phyloP scores from a whole-genome alignment of 2,113 vertebrate genomes.

The Alosa alosa region DNA sequence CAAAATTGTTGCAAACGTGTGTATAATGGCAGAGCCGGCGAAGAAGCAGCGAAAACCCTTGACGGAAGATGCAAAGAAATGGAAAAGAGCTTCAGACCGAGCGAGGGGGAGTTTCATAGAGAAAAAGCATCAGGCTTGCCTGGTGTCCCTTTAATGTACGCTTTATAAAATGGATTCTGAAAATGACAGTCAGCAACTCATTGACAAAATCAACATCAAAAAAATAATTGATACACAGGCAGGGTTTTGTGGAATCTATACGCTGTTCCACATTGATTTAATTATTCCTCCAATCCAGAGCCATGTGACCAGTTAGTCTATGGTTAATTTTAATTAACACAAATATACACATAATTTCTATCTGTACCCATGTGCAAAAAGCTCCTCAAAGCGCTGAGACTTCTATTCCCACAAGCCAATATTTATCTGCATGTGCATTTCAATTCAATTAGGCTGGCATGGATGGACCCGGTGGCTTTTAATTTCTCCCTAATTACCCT shows the following conservation, averaged over 20 bases:
- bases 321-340: not conserved
- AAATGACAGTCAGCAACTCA: not conserved
- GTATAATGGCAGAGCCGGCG: too few species aligned
- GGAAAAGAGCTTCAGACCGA: too few species aligned
- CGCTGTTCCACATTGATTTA: not conserved
- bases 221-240: not conserved
- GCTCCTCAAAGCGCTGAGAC: constrained; percentile 57
- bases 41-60: too few species aligned
- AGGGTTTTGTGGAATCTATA: not conserved
- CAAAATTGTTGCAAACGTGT: too few species aligned
- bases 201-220: not conserved
- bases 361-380: constrained; percentile 53
- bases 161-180: not conserved
- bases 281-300: not conserved
- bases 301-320: not conserved
- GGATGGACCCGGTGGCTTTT: constrained; percentile 82
- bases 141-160: not conserved
- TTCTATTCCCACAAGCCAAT: constrained; percentile 66
- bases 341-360: constrained; percentile 16
- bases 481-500: constrained; percentile 96
- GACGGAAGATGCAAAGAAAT: too few species aligned
- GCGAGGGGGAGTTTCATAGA: too few species aligned
- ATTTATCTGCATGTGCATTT: constrained; percentile 85
- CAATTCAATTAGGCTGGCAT: constrained; percentile 91
- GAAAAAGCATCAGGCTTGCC: too few species aligned